Evolutionary conservation across 2,113 vertebrate species (phyloP).

Genomic region (Pagrus major): DNA sequence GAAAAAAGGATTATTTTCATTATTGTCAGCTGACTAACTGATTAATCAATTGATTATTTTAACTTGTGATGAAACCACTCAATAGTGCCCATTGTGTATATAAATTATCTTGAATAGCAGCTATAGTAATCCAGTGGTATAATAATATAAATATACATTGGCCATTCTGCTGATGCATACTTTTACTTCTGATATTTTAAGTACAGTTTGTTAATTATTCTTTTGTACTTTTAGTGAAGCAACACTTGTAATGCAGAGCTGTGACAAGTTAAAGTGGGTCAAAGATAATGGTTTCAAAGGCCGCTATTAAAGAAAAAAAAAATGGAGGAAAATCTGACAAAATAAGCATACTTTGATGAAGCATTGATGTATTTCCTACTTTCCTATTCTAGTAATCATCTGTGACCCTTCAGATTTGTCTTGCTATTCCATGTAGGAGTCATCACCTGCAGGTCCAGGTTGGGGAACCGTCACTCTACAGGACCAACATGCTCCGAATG

Average conservation of each 20-base stretch:
- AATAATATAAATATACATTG: no score
- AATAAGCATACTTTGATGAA: neutral
- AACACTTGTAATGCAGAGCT: neutral
- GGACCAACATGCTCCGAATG: neutral
- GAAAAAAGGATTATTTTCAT: no score
- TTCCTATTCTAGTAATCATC: neutral
- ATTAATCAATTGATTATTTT: neutral
- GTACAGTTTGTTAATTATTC: neutral
- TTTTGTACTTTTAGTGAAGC: neutral
- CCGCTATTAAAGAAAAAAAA: neutral
- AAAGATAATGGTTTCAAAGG: no score
- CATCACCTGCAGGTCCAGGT: neutral
- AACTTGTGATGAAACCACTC: neutral
- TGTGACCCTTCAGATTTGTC: neutral
- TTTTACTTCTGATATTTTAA: no score
- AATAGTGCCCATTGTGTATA: neutral
- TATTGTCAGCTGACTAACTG: neutral
- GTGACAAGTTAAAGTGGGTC: neutral
- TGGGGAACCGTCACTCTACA: neutral
- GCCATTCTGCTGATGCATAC: no score
- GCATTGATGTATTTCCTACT: neutral
- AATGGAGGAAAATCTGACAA: neutral
- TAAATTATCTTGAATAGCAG: neutral
- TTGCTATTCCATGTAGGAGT: neutral
- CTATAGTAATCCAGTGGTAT: no score